Conservation (phyloP, 2,113 vertebrate genomes). For the Sus scrofa region DNA sequence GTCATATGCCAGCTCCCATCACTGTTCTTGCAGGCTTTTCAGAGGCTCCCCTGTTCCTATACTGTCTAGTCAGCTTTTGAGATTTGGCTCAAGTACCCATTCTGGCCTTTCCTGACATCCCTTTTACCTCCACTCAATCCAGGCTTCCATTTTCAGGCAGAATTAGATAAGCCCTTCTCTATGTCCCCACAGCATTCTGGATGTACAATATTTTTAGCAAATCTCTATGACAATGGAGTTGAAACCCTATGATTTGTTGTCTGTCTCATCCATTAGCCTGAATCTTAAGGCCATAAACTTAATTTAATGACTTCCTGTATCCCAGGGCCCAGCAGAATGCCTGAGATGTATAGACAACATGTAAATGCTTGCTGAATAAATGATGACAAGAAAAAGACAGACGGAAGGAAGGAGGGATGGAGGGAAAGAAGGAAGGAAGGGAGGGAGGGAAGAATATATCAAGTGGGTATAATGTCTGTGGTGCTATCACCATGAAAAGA, state of each 20-base stretch:
- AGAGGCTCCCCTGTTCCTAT: neutral
- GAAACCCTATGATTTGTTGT: neutral
- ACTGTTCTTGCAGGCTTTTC: neutral
- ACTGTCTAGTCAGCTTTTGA: neutral
- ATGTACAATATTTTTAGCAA: neutral
- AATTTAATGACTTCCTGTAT: neutral
- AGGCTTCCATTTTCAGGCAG: neutral
- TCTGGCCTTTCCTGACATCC: neutral
- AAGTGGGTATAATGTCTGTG: neutral
- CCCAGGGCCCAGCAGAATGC: neutral
- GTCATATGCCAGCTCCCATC: neutral
- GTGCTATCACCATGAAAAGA: conserved; percentile 4
- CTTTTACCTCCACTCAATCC: neutral
- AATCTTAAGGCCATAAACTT: neutral
- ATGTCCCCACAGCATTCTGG: neutral
- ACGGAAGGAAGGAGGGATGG: neutral
- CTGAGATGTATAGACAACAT: neutral
- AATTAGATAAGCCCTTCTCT: neutral
- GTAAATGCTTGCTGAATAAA: neutral
- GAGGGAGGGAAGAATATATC: neutral
- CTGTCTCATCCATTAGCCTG: neutral
- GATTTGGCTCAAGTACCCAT: neutral
- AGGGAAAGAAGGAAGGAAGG: neutral
- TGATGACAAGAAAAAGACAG: neutral
- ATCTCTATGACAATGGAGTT: neutral